phyloP scores from a whole-genome alignment of 2,888 invertebrate genomes.

The Pyralis farinalis region DNA sequence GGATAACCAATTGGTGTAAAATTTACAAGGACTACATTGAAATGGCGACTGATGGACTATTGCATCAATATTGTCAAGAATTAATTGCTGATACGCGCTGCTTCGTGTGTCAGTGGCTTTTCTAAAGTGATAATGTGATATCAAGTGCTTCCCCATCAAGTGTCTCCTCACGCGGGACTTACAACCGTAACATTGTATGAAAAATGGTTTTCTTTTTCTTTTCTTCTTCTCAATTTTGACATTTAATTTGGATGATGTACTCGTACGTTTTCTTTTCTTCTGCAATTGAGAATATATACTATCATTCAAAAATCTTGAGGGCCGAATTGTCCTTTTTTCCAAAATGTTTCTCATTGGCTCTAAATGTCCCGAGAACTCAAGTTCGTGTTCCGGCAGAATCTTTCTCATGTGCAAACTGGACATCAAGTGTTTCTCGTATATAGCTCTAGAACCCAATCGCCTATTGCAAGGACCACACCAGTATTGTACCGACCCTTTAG shows the following conservation, averaged over 20 bases:
- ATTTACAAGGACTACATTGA: constrained; percentile 91
- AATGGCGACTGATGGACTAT: constrained; percentile 91
- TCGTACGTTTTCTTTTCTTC: constrained; percentile 31
- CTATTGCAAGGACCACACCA: constrained; percentile 92
- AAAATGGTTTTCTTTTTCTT: constrained; percentile 79
- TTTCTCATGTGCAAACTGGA: constrained; percentile 87
- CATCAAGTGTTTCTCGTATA: constrained; percentile 89
- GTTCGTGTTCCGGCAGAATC: constrained; percentile 84
- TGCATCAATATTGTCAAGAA: constrained; percentile 88
- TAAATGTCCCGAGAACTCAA: constrained; percentile 82
- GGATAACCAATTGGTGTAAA: constrained; percentile 89
- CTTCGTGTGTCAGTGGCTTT: constrained; percentile 83
- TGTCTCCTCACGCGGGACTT: constrained; percentile 84
- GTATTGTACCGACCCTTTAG: constrained; percentile 81
- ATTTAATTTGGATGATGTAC: constrained; percentile 26
- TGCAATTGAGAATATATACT: constrained; percentile 44
- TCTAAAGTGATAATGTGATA: constrained; percentile 92
- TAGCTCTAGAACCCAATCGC: constrained; percentile 85
- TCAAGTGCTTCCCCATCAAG: constrained; percentile 91
- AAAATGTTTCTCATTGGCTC: constrained; percentile 42
- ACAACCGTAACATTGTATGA: constrained; percentile 86
- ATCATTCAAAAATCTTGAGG: constrained; percentile 54
- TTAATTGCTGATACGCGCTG: constrained; percentile 80
- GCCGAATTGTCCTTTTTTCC: constrained; percentile 54
- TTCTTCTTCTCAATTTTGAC: constrained; percentile 54